These are phyloP conservation scores for Ibycter americanus DNA, from an alignment of 2,797 vertebrate species.

Conservation along the genomic window DNA sequence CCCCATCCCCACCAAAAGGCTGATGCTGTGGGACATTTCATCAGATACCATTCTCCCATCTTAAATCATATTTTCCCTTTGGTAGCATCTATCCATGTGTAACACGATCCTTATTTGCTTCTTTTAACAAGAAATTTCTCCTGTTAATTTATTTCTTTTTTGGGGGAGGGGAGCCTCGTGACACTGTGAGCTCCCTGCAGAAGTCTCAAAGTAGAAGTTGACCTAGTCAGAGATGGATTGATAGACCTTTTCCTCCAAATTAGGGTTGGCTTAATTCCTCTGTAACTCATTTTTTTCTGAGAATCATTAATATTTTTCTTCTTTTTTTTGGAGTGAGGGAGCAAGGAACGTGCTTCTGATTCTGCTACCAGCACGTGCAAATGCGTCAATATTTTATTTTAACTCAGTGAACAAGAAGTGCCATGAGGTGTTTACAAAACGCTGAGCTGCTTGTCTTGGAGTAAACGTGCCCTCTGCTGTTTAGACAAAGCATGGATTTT, in stretches of 20 bases:
- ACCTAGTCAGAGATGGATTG: neutral
- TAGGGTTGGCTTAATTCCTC: neutral
- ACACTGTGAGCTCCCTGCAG: neutral
- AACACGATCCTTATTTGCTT: neutral
- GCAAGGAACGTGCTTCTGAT: neutral
- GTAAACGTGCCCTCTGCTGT: slow-evolving; percentile 71
- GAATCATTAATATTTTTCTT: neutral
- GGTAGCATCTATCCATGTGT: neutral
- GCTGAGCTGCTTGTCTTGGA: neutral
- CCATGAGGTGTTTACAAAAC: neutral
- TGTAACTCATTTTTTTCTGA: neutral
- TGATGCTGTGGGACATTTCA: neutral
- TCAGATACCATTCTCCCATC: neutral
- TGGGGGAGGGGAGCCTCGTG: neutral
- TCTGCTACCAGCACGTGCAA: neutral
- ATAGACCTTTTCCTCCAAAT: neutral
- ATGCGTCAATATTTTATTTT: neutral
- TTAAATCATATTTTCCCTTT: neutral
- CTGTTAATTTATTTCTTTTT: neutral
- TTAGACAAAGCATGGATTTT: neutral
- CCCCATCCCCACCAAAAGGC: neutral
- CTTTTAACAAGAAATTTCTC: neutral
- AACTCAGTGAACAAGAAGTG: neutral
- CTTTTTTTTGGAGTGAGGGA: neutral
- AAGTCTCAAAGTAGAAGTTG: neutral